phyloP scores from a whole-genome alignment of 2,797 vertebrate genomes.

The Florisuga fusca region DNA sequence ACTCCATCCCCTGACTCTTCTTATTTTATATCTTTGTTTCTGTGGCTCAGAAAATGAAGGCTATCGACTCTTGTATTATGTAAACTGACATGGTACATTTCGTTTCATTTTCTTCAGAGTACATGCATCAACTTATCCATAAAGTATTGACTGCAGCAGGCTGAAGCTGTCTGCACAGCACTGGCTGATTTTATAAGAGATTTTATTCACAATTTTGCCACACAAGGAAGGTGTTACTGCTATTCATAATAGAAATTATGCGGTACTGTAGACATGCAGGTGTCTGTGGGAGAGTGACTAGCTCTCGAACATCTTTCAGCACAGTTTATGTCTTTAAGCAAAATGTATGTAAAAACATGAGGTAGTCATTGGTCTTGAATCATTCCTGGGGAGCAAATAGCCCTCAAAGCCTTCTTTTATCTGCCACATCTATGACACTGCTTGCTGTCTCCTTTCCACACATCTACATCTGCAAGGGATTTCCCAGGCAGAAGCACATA shows the following conservation, averaged over 20 bases:
- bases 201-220: background rate
- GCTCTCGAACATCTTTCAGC: background rate
- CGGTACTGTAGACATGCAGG: background rate
- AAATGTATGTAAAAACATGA: background rate
- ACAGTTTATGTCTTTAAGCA: background rate
- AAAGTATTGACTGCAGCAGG: slow-evolving; percentile 28
- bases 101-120: background rate
- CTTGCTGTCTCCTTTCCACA: background rate
- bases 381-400: background rate
- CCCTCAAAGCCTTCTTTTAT: slow-evolving; percentile 4
- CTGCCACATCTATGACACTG: background rate
- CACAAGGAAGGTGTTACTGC: background rate
- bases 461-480: background rate
- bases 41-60: background rate
- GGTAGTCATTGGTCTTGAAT: background rate
- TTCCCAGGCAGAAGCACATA: background rate
- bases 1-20: background rate
- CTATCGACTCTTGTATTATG: background rate
- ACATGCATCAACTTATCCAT: background rate
- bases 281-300: background rate
- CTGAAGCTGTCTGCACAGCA: background rate
- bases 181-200: slow-evolving; percentile 6
- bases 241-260: background rate
- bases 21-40: background rate
- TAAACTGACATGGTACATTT: slow-evolving; percentile 47